Conservation (phyloP, 2,113 vertebrate species). For the Entomyzon cyanotis region DNA sequence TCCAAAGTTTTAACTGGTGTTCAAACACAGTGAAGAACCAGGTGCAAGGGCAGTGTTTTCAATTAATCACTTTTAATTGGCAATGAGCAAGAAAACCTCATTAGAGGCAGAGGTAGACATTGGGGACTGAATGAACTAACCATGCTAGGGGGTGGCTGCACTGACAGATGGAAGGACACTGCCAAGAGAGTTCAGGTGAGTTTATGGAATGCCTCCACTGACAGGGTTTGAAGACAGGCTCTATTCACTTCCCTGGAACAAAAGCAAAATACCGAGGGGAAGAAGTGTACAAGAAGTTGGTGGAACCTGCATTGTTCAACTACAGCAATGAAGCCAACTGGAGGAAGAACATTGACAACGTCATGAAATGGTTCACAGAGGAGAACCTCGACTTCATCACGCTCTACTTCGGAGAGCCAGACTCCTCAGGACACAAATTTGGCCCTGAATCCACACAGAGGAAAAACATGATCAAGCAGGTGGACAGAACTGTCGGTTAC, state of each 20-base stretch:
- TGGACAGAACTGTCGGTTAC: slow-evolving; percentile 86
- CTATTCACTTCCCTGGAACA: slow-evolving; percentile 85
- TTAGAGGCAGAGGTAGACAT: not conserved
- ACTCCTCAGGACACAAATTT: slow-evolving; percentile 78
- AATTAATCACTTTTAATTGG: slow-evolving; percentile 30
- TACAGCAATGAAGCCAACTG: slow-evolving; percentile 81
- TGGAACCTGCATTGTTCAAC: slow-evolving; percentile 75
- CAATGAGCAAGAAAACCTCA: not conserved
- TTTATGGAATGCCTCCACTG: not conserved
- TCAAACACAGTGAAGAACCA: not conserved
- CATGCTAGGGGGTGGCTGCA: not conserved
- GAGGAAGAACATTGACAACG: slow-evolving; percentile 78
- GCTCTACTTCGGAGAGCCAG: slow-evolving; percentile 89
- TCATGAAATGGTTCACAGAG: slow-evolving; percentile 78
- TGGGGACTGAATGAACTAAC: not conserved
- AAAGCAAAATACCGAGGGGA: slow-evolving; percentile 79
- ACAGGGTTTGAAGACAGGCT: slow-evolving; percentile 88
- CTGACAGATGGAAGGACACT: not conserved
- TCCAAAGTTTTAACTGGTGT: not conserved
- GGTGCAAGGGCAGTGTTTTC: not conserved
- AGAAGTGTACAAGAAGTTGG: slow-evolving; percentile 65
- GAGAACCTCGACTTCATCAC: slow-evolving; percentile 83
- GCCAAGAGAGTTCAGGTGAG: not conserved
- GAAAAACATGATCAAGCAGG: slow-evolving; percentile 78
- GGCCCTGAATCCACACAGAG: slow-evolving; percentile 82